Conservation (phyloP, 2,888 invertebrate genomes). For the Pycnomerus fuliginosus region DNA sequence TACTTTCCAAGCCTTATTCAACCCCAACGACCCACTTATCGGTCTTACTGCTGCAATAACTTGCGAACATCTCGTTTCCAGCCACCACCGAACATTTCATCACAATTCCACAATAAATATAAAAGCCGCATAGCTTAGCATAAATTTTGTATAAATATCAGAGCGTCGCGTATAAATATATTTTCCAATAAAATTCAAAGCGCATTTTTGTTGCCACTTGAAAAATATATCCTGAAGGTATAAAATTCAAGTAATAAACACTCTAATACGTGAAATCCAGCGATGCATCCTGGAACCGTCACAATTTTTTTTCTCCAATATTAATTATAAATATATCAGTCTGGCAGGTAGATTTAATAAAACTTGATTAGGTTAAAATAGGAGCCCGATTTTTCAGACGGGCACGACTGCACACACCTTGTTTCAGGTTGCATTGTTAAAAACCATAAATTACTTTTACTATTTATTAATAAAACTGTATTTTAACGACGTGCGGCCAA, state of each 20-base stretch:
- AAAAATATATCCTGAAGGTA: background rate
- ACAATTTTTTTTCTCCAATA: slow-evolving; percentile 3
- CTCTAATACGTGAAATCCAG: slow-evolving; percentile 1
- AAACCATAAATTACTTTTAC: slow-evolving; percentile 36
- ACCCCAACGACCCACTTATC: too few species aligned
- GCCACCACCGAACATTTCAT: too few species aligned
- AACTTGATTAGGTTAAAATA: too few species aligned
- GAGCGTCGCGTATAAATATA: slow-evolving; percentile 1
- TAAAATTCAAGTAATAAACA: slow-evolving; percentile 2
- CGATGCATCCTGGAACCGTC: background rate
- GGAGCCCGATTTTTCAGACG: too few species aligned
- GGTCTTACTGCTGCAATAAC: too few species aligned
- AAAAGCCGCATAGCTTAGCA: slow-evolving; percentile 8
- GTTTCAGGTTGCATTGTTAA: slow-evolving; percentile 36
- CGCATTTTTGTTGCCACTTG: slow-evolving; percentile 1
- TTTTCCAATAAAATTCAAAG: slow-evolving; percentile 2
- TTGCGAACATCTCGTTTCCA: too few species aligned
- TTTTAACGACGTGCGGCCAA: slow-evolving; percentile 39
- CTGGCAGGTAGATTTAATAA: too few species aligned
- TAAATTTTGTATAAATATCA: slow-evolving; percentile 6
- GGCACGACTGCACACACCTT: too few species aligned
- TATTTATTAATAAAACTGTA: slow-evolving; percentile 42
- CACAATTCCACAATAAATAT: too few species aligned
- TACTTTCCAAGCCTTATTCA: too few species aligned
- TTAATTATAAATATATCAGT: too few species aligned